Evolutionary conservation across 2,888 invertebrate genomes (phyloP), one percentile per base, ranked within the genome.

Genomic region (Subacronicta megacephala): DNA sequence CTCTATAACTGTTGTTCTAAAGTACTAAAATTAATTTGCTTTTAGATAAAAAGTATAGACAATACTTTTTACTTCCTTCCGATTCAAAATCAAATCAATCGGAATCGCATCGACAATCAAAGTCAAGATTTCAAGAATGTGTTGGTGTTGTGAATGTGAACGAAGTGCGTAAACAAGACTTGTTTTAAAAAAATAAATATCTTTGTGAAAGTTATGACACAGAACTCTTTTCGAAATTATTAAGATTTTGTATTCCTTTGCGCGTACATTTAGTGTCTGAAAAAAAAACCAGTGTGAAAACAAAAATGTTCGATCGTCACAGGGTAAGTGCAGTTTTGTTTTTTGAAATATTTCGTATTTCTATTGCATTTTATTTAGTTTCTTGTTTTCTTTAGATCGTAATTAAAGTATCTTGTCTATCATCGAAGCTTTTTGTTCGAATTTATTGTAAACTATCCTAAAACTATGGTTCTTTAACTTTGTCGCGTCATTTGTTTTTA

Each of bases 161-260:
- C 53, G 60, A 65, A 69, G 70, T 77, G 78, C 75, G 77, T 79
- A 81, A 82, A 82, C 78, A 80, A 78, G 45, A 67, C 53, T 36
- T 68, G 59, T 36, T 66, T 64, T 55, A 51, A 60, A 57, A 47
- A 35, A 46, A 18, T 3, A 3, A 3, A 45, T 54, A 49, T 44
- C 16, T 37, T 42, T 49, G 51, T 36, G 18, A 12, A 33, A 59
- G 29, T 29, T 42, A 52, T 47, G 41, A 50, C 46, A 23, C 4
- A 23, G 17, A 40, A 46, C 41, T 23, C 7, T 45, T 0, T 31
- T 26, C 1, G 15, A 43, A 16, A 17, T 36, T 41, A 7, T 33
- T 33, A 20, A 57, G 9, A n/a, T n/a, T 51, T 42, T 15, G 12
- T n/a, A 15, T 23, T 49, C 12, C 16, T 36, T 46, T 38, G 54